Conservation (phyloP, 2,797 vertebrate species). For the Loriculus beryllinus region DNA sequence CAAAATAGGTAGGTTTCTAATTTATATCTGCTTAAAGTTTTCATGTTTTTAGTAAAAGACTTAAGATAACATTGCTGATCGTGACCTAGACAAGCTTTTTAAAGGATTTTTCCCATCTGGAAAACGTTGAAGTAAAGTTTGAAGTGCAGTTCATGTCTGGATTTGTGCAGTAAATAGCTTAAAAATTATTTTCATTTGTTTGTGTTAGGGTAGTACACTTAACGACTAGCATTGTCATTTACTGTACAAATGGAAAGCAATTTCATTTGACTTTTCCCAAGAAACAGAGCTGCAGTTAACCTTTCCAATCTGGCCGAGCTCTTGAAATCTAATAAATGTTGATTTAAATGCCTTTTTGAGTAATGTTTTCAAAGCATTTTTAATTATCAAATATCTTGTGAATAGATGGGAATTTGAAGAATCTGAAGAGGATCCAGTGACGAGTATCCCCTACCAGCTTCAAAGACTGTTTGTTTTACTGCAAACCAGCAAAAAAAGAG, state of each 20-base stretch:
- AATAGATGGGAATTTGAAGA: conserved; percentile 98
- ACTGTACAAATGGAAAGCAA: background rate
- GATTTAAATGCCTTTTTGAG: background rate
- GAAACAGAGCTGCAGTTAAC: background rate
- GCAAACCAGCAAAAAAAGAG: conserved; percentile 97
- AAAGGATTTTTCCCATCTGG: background rate
- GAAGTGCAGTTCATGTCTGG: background rate
- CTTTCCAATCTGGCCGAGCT: background rate
- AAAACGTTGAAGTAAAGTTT: background rate
- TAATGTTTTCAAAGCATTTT: background rate
- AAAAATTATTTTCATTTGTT: background rate
- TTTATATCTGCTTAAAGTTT: background rate
- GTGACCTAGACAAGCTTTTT: background rate
- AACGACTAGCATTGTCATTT: background rate
- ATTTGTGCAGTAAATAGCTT: background rate
- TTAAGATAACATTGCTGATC: background rate
- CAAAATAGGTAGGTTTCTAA: background rate
- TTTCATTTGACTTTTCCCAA: background rate
- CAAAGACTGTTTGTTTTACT: conserved; percentile 96
- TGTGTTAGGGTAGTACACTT: background rate
- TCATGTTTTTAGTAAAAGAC: background rate
- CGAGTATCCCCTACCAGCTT: conserved; percentile 96
- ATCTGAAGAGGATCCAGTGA: conserved; percentile 93
- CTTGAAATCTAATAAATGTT: background rate
- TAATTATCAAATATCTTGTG: conserved; percentile 12